phyloP scores from a whole-genome alignment of 2,888 invertebrate species.

The Trachelus troglodyta region DNA sequence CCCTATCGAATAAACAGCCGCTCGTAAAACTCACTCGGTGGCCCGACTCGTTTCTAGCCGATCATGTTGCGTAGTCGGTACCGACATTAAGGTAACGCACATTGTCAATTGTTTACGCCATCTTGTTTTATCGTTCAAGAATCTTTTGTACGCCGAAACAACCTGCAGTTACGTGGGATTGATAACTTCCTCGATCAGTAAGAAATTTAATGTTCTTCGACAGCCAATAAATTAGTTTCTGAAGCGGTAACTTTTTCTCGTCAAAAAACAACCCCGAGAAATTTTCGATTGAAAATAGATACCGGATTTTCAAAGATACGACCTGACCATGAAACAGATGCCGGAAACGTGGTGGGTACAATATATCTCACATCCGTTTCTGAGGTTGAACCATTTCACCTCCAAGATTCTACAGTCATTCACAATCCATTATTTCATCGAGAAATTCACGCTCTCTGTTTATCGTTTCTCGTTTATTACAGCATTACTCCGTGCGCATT shows the following conservation, averaged over 20 bases:
- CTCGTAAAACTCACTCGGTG: constrained; percentile 18
- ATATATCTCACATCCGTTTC: background rate
- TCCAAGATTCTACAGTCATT: background rate
- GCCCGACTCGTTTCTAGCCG: constrained; percentile 4
- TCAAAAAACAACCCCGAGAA: background rate
- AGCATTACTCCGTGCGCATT: background rate
- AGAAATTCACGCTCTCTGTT: constrained; percentile 5
- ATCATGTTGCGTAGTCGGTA: background rate
- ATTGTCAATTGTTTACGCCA: constrained; percentile 13
- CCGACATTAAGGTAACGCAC: constrained; percentile 4
- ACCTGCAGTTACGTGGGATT: background rate
- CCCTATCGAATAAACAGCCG: constrained; percentile 15
- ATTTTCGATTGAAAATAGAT: background rate
- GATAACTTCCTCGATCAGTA: background rate
- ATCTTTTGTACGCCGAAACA: background rate
- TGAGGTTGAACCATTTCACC: background rate
- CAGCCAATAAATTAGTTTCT: background rate
- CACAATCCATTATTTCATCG: background rate
- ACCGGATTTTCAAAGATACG: background rate
- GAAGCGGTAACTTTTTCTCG: background rate
- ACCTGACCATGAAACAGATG: background rate
- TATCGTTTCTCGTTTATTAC: constrained; percentile 20
- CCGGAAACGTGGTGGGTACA: background rate
- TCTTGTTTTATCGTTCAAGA: constrained; percentile 8
- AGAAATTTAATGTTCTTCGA: background rate